Conservation (phyloP, 2,888 invertebrate genomes). For the Tupiocoris notatus region DNA sequence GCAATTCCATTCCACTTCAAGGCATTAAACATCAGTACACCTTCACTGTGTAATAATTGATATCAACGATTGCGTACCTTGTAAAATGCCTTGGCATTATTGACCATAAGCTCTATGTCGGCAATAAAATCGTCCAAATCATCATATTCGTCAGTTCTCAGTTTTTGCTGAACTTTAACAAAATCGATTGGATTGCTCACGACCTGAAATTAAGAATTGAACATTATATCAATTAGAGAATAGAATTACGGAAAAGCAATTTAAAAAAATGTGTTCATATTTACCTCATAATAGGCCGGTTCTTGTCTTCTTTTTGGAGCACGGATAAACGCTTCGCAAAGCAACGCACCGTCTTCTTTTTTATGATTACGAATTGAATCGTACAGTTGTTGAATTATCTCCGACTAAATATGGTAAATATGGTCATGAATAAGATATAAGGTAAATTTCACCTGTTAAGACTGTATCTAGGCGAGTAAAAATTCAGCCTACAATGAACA, state of each 20-base stretch:
- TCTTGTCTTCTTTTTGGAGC: slow-evolving; percentile 92
- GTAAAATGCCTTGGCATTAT: slow-evolving; percentile 94
- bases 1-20: no score
- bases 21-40: no score
- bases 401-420: slow-evolving; percentile 60
- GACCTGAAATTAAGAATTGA: slow-evolving; percentile 59
- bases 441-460: background rate
- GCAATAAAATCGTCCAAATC: slow-evolving; percentile 86
- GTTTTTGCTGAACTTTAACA: slow-evolving; percentile 89
- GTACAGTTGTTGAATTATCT: slow-evolving; percentile 87
- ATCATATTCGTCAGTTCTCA: slow-evolving; percentile 95
- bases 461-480: background rate
- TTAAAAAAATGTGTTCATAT: no score
- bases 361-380: slow-evolving; percentile 87
- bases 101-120: slow-evolving; percentile 88
- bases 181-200: slow-evolving; percentile 94
- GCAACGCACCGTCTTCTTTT: slow-evolving; percentile 83
- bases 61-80: slow-evolving; percentile 62
- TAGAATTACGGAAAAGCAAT: no score
- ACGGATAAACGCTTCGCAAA: slow-evolving; percentile 92
- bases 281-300: slow-evolving; percentile 80
- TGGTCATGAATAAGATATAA: no score
- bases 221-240: slow-evolving; percentile 4
- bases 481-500: background rate
- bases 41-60: no score